Base-by-base conservation (phyloP, 2,113 vertebrate genomes). In the Monopterus albus region DNA sequence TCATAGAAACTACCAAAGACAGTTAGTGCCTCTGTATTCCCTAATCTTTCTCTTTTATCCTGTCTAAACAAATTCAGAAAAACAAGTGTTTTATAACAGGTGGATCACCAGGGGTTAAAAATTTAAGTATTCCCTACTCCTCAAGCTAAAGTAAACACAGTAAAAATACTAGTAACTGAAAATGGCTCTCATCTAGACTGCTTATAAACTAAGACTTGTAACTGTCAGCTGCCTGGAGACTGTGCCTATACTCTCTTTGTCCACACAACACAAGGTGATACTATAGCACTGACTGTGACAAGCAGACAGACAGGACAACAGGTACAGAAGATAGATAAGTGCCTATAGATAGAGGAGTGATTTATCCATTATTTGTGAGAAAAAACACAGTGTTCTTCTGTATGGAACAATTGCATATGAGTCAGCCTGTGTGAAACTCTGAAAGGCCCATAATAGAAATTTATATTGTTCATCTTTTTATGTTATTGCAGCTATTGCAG, bases 401-500 rank as follows among this genome's bases (percentile, higher is more conserved):
- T 60, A 35, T 11, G 33, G 46, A n/a, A 28, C 42, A 61, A 13
- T 46, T 18, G 42, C 10, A 10, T 50, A 6, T 25, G 45, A 21
- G 21, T 45, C 47, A 62, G 46, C 33, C 9, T 60, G 15, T 51
- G 60, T 26, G n/a, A 66, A 75, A 56, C 58, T 63, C 74, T 65
- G 29, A 46, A 65, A 49, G 72, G 42, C 49, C 42, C 38, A 52
- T 79, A 68, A 86, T 66, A 81, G 55, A 69, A 84, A 84, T 88
- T 72, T 82, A 84, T 83, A 75, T 72, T 38, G 78, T 71, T 82
- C 40, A 84, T 81, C 36, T 51, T 71, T 72, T 75, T 82, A 62
- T 81, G 64, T 66, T 81, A 82, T 67, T 77, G 81, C 51, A 53
- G 33, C 60, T 75, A 81, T 91, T 83, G 79, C 69, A 66, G 82